phyloP scores from a whole-genome alignment of 2,113 vertebrate species.

The Scytalopus superciliaris region DNA sequence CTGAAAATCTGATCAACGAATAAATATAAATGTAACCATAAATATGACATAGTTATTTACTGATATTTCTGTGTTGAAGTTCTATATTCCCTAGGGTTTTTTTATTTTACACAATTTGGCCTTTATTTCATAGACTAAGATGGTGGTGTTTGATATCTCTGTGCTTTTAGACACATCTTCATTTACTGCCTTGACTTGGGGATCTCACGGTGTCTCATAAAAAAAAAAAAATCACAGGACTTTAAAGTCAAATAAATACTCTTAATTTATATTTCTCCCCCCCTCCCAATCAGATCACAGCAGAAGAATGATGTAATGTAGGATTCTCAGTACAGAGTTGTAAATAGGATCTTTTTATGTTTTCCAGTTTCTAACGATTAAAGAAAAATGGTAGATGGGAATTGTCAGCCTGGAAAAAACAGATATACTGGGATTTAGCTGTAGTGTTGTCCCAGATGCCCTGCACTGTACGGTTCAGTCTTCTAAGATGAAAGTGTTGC shows the following conservation, averaged over 20 bases:
- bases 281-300: background rate
- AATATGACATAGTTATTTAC: background rate
- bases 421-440: background rate
- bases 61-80: background rate
- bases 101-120: background rate
- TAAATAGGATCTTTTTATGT: background rate
- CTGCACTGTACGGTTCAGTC: background rate
- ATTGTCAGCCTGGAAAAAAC: background rate
- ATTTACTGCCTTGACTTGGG: background rate
- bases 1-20: background rate
- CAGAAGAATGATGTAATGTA: background rate
- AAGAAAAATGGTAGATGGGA: background rate
- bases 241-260: background rate
- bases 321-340: background rate
- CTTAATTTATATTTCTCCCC: background rate
- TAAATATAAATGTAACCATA: background rate
- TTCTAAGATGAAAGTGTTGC: background rate
- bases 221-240: background rate
- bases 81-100: background rate
- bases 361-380: background rate
- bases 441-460: background rate
- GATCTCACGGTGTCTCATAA: background rate
- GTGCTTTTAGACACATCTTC: background rate
- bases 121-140: background rate
- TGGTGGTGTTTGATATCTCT: background rate